A percentile compares a stretch with the other conserved stretches of the same genome.
Conservation (phyloP, 1,140 invertebrate species). For the Vanessa atalanta region DNA sequence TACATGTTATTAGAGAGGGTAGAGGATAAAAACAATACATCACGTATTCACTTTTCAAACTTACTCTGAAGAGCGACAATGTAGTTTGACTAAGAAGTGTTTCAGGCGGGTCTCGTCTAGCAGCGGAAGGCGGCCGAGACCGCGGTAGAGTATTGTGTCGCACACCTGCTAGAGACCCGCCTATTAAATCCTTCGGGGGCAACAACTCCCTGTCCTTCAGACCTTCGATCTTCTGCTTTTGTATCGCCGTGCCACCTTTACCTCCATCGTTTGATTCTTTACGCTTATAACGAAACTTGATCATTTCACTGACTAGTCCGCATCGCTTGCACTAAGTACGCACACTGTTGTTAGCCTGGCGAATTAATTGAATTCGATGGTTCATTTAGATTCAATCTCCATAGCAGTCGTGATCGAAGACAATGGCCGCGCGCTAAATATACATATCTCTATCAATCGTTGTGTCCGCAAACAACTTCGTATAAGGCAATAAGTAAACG, state of each 20-base stretch:
- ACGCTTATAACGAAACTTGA: constrained; percentile 84
- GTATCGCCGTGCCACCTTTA: constrained; percentile 66
- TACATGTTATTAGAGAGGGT: background rate
- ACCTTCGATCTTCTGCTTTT: constrained; percentile 75
- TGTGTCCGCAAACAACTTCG: constrained; percentile 55
- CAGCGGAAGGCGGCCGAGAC: constrained; percentile 59
- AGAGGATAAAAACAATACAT: background rate
- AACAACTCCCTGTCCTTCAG: constrained; percentile 67
- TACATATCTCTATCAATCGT: constrained; percentile 58
- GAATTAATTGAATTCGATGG: constrained; percentile 51
- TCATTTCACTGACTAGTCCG: constrained; percentile 79
- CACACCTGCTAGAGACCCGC: constrained; percentile 60
- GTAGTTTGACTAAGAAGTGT: constrained; percentile 59
- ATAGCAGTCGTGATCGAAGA: constrained; percentile 60
- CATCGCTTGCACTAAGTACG: constrained; percentile 58
- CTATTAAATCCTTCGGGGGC: constrained; percentile 71
- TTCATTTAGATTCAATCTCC: constrained; percentile 64
- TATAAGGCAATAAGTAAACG: constrained; percentile 72
- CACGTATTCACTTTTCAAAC: constrained; percentile 41
- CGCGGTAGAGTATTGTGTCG: constrained; percentile 76
- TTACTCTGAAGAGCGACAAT: constrained; percentile 72
- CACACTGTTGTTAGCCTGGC: constrained; percentile 36
- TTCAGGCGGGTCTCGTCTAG: constrained; percentile 54
- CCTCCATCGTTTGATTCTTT: constrained; percentile 79
- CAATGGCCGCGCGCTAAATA: constrained; percentile 68